Evolutionary conservation across 2,888 invertebrate genomes (phyloP), one percentile per base, ranked within the genome.

Genomic region (Molanna angustata): DNA sequence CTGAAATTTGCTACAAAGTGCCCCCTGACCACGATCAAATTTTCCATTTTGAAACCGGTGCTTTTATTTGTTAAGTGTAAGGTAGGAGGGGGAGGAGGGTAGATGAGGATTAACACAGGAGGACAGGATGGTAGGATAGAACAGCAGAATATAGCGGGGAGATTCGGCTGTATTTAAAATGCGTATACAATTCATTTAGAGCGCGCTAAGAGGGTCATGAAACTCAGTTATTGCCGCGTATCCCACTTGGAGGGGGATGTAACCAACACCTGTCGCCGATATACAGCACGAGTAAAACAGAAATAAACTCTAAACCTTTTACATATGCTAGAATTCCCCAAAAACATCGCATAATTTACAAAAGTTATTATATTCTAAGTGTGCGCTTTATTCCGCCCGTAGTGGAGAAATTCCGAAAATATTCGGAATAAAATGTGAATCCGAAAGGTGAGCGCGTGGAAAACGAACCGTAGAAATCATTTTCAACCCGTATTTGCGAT

Each of bases 151-250:
- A n/a, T n/a, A n/a, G n/a, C n/a, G n/a, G n/a, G n/a, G n/a, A n/a
- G n/a, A n/a, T n/a, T n/a, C n/a, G n/a, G n/a, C n/a, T 46, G 54
- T 51, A 51, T 56, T 56, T 56, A 56, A 56, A 56, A 49, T 48
- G 56, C 48, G 52, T 33, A 52, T 52, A 48, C 56, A 56, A 56
- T 56, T 52, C 56, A 56, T 56, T 56, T 49, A 52, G 47, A 46
- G 46, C 18, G 45, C 48, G 39, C 39, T 46, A 41, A 43, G 45
- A 45, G 54, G 49, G 54, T 49, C 44, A 32, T 43, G 49, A 48
- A 43, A 53, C 31, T 53, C 50, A 44, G 44, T 51, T 51, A 45
- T 18, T 22, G 16, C 27, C 35, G 32, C 18, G 31, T 19, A 33
- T 44, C 33, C 31, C 14, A 11, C n/a, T 21, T 21, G 32, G 32